Base-by-base conservation (phyloP, 2,888 invertebrate genomes). In the Chirona hameri region DNA sequence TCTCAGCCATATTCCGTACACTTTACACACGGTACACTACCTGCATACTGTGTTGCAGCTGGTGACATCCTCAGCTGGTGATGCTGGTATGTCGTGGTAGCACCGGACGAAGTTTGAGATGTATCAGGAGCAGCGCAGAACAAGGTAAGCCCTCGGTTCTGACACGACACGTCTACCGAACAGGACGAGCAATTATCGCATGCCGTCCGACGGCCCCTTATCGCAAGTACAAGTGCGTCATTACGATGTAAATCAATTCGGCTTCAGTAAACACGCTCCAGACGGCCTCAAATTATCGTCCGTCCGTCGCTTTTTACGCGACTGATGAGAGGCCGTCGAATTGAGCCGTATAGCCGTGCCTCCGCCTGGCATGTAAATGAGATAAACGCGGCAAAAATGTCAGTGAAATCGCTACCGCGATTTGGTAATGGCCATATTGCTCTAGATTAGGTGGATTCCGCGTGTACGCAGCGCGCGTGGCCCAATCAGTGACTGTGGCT, bases 161-260 rank as follows among this genome's bases (percentile, higher is more conserved):
- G n/a, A n/a, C 52, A 7, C 14, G 52, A 52, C 14, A 52, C 10
- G 14, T 10, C 21, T 15, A 60, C 57, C 7, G 57, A 60, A 21
- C 57, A 21, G 21, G 57, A 15, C 57, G n/a, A 21, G 57, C 21
- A 60, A 60, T 60, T 60, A 60, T 60, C 57, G 57, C 0, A 7
- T 18, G 21, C 21, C 21, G 57, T 21, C 57, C 24, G 24, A 60
- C 57, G 57, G 57, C 57, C 21, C 21, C 57, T 60, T 60, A 60
- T 60, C 57, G 24, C 57, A 21, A 60, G 24, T 60, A 60, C 57
- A 60, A 60, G 57, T 60, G 21, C 57, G 57, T 21, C 57, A 60
- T 60, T 60, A 60, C 57, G 57, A 60, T 60, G 57, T 60, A 60
- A 60, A 60, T 60, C 57, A 60, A 60, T 60, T 60, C 57, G 57